phyloP scores from a whole-genome alignment of 2,113 vertebrate species.

The Casuarius casuarius region DNA sequence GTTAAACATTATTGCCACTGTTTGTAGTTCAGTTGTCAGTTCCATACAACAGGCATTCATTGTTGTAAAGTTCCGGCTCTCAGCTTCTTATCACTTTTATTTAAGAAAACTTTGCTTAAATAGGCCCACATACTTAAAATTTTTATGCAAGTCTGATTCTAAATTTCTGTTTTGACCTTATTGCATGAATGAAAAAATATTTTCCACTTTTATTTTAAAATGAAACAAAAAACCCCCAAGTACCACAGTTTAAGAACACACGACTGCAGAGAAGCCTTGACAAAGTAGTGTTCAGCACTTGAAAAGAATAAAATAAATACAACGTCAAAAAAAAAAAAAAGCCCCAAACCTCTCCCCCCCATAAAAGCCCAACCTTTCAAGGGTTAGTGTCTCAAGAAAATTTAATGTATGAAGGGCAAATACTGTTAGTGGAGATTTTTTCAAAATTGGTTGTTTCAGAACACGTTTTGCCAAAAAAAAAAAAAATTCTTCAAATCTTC shows the following conservation, averaged over 20 bases:
- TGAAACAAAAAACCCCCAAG: background rate
- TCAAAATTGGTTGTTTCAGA: background rate
- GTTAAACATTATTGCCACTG: background rate
- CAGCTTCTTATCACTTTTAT: background rate
- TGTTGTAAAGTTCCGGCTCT: background rate
- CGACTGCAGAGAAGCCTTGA: background rate
- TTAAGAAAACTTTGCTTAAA: background rate
- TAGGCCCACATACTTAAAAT: background rate
- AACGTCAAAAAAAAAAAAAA: background rate
- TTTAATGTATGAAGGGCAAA: background rate
- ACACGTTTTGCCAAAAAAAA: background rate
- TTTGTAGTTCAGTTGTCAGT: background rate
- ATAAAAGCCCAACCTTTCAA: background rate
- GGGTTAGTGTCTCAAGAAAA: background rate
- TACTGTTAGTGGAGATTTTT: background rate
- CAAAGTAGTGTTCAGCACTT: background rate
- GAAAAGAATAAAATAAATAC: background rate
- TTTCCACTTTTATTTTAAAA: background rate
- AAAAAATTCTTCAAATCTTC: background rate
- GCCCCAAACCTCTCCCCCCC: background rate
- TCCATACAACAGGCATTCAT: background rate
- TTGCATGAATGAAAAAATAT: background rate
- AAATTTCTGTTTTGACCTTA: background rate
- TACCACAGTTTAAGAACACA: background rate
- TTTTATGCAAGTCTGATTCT: background rate